phyloP scores from a whole-genome alignment of 2,888 invertebrate species.

The Cerastis leucographa region DNA sequence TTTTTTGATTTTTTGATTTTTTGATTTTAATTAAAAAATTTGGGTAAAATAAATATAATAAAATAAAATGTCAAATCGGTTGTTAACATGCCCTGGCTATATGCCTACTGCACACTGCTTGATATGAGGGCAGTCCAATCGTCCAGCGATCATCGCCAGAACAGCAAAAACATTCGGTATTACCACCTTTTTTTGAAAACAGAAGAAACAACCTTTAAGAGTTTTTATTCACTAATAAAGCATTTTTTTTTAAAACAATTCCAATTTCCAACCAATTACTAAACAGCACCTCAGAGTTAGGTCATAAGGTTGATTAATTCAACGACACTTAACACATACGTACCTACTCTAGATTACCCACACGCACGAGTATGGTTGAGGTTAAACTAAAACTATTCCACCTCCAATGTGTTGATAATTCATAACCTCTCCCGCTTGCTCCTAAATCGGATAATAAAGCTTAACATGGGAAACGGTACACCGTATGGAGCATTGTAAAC shows the following conservation, averaged over 20 bases:
- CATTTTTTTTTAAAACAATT: neutral
- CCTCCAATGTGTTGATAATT: conserved; percentile 49
- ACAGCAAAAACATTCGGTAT: too few relatives aligned
- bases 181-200: neutral
- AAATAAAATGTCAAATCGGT: too few relatives aligned
- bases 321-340: conserved; percentile 27
- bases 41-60: too few relatives aligned
- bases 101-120: too few relatives aligned
- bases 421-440: conserved; percentile 41
- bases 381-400: conserved; percentile 49
- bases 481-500: conserved; percentile 17
- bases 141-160: too few relatives aligned
- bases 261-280: neutral
- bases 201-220: neutral
- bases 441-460: conserved; percentile 44
- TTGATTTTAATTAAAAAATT: too few relatives aligned
- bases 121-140: too few relatives aligned
- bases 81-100: too few relatives aligned
- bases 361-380: conserved; percentile 27
- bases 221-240: neutral
- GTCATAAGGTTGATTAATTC: conserved; percentile 28
- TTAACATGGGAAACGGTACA: conserved; percentile 41
- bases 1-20: too few relatives aligned
- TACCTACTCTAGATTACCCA: conserved; percentile 13
- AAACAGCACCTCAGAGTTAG: neutral